A percentile compares a stretch with the other conserved stretches of the same genome.
Evolutionary conservation across 2,888 invertebrate species (phyloP).

Genomic region (Macaria notata): DNA sequence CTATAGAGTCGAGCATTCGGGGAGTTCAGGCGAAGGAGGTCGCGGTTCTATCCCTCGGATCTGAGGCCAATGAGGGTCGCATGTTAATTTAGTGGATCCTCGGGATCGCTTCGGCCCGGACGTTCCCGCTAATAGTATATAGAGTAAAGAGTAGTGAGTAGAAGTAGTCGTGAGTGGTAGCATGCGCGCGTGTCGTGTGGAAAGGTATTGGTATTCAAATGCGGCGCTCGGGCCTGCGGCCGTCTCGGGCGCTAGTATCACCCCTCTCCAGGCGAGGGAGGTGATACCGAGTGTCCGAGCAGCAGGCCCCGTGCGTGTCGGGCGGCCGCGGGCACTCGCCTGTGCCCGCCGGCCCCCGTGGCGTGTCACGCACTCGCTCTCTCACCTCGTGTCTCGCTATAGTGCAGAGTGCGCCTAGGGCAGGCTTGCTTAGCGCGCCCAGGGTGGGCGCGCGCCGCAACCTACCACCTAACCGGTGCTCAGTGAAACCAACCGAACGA

Average conservation of each 20-base stretch:
- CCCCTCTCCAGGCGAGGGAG: neutral
- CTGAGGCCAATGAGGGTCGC: conserved; percentile 49
- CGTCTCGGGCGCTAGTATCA: neutral
- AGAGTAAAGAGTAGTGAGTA: conserved; percentile 78
- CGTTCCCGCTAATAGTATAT: conserved; percentile 74
- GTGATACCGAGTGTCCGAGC: neutral
- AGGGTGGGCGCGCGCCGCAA: conserved; percentile 48
- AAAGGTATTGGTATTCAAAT: conserved; percentile 88
- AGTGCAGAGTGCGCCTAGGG: conserved; percentile 79
- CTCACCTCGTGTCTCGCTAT: conserved; percentile 81
- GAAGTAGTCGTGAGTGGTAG: conserved; percentile 75
- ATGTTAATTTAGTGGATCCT: conserved; percentile 65
- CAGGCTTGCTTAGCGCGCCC: conserved; percentile 60
- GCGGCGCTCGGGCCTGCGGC: conserved; percentile 78
- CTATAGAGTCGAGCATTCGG: conserved; percentile 72
- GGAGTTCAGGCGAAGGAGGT: conserved; percentile 70
- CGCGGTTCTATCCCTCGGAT: conserved; percentile 69
- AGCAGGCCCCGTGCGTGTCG: conserved; percentile 56
- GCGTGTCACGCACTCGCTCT: conserved; percentile 76
- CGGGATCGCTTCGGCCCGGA: conserved; percentile 72
- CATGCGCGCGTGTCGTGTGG: conserved; percentile 82
- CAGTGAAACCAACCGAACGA: conserved; percentile 78
- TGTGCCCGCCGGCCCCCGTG: conserved; percentile 31
- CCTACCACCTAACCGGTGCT: conserved; percentile 76
- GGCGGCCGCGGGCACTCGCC: conserved; percentile 40